These are phyloP conservation scores for Montifringilla adamsi DNA, from an alignment of 2,113 vertebrate species.

Conservation along the genomic window DNA sequence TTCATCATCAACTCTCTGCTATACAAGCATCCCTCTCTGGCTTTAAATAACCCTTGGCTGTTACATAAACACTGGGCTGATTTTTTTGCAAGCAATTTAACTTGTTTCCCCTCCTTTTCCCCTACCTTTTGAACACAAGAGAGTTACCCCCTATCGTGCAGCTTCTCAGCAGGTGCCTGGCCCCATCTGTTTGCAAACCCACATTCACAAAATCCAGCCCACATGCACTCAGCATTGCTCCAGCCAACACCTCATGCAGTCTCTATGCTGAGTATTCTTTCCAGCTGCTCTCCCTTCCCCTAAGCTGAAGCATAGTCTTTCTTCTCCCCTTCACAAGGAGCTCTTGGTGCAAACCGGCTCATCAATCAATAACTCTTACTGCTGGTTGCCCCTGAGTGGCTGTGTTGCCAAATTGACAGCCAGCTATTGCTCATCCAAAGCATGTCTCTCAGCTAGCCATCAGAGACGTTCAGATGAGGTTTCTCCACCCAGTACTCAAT, in stretches of 20 bases:
- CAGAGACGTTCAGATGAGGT: background rate
- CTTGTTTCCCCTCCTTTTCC: background rate
- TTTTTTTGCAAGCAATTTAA: background rate
- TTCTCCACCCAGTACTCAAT: background rate
- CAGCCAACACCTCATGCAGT: background rate
- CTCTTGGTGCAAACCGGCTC: background rate
- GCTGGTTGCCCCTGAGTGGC: background rate
- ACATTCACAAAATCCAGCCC: background rate
- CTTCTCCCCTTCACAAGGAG: background rate
- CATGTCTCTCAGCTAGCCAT: background rate
- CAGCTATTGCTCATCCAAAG: background rate
- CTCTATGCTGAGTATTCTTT: background rate
- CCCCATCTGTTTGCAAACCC: background rate
- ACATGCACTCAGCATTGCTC: background rate
- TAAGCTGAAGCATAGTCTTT: background rate
- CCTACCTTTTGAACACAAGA: background rate
- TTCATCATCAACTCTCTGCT: background rate
- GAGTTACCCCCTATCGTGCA: accelerated
- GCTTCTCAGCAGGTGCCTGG: background rate
- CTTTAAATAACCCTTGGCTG: background rate
- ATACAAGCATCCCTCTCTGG: background rate
- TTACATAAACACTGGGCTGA: background rate
- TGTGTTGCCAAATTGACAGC: background rate
- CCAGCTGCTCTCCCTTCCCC: background rate
- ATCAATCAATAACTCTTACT: background rate